Conservation (phyloP, 2,888 invertebrate genomes). For the Nephrocerus scutellatus region DNA sequence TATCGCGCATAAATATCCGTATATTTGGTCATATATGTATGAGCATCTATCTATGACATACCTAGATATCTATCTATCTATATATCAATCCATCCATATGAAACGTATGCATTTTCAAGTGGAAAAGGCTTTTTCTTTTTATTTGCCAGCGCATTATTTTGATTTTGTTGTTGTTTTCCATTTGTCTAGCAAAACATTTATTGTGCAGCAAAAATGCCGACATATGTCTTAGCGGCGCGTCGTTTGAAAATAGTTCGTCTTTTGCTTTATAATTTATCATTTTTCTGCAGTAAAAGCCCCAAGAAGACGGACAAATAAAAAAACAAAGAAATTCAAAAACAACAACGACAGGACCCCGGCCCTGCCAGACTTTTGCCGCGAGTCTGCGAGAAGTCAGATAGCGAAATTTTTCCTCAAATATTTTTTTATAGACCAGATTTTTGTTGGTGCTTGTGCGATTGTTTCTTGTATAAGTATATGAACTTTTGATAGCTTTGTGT, state of each 20-base stretch:
- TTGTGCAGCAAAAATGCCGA: slow-evolving; percentile 24
- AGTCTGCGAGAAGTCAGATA: too few species aligned
- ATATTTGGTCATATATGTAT: too few species aligned
- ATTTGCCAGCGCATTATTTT: slow-evolving; percentile 11
- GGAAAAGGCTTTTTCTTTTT: slow-evolving; percentile 13
- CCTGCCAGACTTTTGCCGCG: too few species aligned
- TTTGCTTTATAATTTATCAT: slow-evolving; percentile 28
- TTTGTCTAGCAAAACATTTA: slow-evolving; percentile 25
- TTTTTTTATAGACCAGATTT: too few species aligned
- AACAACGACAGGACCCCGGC: too few species aligned
- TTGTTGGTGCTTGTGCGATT: too few species aligned
- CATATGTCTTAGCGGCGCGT: slow-evolving; percentile 28
- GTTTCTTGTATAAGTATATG: too few species aligned
- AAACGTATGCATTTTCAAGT: slow-evolving; percentile 7
- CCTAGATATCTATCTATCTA: slow-evolving; percentile 4
- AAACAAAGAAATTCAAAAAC: too few species aligned
- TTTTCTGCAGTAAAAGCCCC: slow-evolving; percentile 17
- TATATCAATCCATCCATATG: slow-evolving; percentile 1
- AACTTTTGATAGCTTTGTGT: too few species aligned
- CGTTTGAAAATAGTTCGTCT: slow-evolving; percentile 27
- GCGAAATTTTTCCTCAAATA: too few species aligned
- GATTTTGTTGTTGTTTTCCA: slow-evolving; percentile 13
- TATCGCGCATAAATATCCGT: too few species aligned
- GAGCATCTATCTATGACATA: slow-evolving; percentile 19
- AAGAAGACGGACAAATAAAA: too few species aligned